Conservation (phyloP, 2,888 invertebrate species). For the Phortica okadai region DNA sequence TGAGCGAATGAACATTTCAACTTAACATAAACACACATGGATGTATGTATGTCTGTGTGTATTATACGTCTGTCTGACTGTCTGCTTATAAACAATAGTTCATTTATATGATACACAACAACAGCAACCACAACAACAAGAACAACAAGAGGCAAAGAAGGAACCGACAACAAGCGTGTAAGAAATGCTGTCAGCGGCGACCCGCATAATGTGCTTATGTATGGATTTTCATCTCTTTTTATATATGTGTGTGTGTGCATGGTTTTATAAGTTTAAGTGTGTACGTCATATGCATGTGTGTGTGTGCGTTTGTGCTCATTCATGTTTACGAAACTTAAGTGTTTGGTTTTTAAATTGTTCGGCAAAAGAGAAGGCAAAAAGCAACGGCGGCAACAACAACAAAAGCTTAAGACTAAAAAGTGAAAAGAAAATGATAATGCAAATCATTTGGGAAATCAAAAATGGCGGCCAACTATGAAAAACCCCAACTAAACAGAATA, state of each 20-base stretch:
- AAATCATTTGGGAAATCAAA: conserved; percentile 71
- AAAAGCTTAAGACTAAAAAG: background rate
- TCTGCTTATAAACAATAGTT: conserved; percentile 66
- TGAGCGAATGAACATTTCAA: conserved; percentile 21
- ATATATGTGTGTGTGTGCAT: conserved; percentile 26
- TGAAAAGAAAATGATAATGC: conserved; percentile 64
- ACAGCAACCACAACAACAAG: conserved; percentile 4
- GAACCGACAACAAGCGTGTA: background rate
- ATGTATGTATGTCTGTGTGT: background rate
- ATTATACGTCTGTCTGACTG: background rate
- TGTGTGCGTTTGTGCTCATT: conserved; percentile 36
- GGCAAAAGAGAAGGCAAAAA: conserved; percentile 42
- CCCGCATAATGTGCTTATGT: conserved; percentile 67
- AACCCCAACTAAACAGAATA: conserved; percentile 44
- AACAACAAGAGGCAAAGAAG: conserved; percentile 36
- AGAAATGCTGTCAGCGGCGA: conserved; percentile 12
- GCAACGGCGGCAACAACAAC: background rate
- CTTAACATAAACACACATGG: conserved; percentile 31
- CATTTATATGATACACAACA: conserved; percentile 53
- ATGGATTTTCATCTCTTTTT: background rate
- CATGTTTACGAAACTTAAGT: conserved; percentile 15
- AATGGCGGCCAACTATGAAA: conserved; percentile 46
- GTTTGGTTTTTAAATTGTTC: conserved; percentile 56
- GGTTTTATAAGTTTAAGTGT: conserved; percentile 14
- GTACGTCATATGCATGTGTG: conserved; percentile 32